phyloP scores from a whole-genome alignment of 2,797 vertebrate species.

The Nyctalus aviator region DNA sequence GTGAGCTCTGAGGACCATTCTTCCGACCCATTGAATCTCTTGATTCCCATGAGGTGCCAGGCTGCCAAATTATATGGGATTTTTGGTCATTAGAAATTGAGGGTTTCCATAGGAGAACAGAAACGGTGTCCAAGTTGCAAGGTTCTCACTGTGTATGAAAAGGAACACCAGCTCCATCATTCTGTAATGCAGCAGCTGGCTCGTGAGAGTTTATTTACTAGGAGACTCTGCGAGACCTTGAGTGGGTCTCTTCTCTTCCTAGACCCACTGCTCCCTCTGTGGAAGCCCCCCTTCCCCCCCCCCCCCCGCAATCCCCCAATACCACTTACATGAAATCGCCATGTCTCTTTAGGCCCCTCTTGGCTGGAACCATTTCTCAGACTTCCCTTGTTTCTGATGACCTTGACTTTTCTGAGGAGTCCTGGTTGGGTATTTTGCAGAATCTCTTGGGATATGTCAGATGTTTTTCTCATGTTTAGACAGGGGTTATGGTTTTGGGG shows the following conservation, averaged over 20 bases:
- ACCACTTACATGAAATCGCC: background rate
- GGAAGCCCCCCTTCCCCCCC: background rate
- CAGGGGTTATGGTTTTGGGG: background rate
- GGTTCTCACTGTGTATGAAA: background rate
- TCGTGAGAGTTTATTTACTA: no score
- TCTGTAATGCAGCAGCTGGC: accelerated
- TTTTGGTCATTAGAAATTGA: background rate
- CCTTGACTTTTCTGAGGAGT: background rate
- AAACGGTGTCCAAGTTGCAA: background rate
- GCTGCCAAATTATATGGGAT: background rate
- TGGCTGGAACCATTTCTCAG: background rate
- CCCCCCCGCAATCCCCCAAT: no score
- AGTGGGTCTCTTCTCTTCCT: no score
- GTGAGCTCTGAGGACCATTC: background rate
- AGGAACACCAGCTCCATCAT: background rate
- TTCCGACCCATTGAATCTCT: background rate
- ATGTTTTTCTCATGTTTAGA: background rate
- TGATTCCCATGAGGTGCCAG: background rate
- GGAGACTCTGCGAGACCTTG: background rate
- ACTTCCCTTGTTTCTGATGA: background rate
- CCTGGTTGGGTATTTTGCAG: background rate
- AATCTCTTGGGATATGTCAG: background rate
- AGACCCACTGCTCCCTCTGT: no score
- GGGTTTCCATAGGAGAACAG: slow-evolving; percentile 3
- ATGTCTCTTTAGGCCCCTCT: background rate